Base-by-base conservation (phyloP, 2,113 vertebrate species). In the Nipponia nippon region DNA sequence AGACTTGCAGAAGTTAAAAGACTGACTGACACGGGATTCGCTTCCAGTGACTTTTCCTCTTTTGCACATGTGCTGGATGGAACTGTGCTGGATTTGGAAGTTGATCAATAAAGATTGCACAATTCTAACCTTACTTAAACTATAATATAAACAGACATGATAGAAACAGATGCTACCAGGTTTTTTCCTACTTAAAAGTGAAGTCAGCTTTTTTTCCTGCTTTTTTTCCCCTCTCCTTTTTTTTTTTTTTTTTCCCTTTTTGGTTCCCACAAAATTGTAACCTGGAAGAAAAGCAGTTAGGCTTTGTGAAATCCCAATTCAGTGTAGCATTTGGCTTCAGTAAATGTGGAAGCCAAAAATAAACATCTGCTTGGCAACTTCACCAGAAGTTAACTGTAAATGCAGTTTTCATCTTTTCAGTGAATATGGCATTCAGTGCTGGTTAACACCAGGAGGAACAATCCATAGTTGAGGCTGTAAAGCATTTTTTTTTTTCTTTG, bases 341-440 rank as follows among this genome's bases (percentile, higher is more conserved):
- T 96, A 89, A 95, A 96, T 29, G 36, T 78, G 69, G 67, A 94
- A 95, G 94, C 91, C 85, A 94, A 95, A 97, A 97, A 96, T 95
- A 97, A 98, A 93, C 84, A 96, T 87, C 90, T 95, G 92, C 93
- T 97, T 94, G 92, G 95, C 95, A 95, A 62, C 67, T 84, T 62
- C 34, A 55, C 52, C 58, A 94, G 59, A 84, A 92, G 59, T 94
- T 90, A 90, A 91, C 80, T 84, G 80, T 95, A 94, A 95, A 83
- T 76, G 56, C 36, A 79, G 62, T 95, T 97, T 96, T 95, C 80
- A 47, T 93, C 87, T 55, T 89, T 93, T 95, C 53, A 83, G 73
- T 69, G 55, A 79, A 89, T 75, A 83, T 90, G 65, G 69, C 83
- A 67, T 83, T 96, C 84, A 67, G n/a, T 86, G 76, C 92, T 89